Conservation (phyloP, 2,888 invertebrate genomes). For the Rhamphomyia laevipes region DNA sequence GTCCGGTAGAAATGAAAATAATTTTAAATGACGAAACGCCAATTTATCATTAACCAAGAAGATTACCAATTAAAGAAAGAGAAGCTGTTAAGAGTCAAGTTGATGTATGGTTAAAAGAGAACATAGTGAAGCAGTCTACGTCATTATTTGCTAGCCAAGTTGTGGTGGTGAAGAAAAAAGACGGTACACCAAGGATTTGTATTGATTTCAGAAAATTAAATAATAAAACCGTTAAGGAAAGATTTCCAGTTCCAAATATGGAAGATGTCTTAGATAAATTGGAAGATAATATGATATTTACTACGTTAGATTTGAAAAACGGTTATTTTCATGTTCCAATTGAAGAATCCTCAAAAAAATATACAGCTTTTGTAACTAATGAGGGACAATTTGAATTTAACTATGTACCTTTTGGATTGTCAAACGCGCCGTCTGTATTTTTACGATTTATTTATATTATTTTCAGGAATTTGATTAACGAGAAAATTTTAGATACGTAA, state of each 20-base stretch:
- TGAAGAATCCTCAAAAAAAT: neutral
- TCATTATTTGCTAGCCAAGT: conserved; percentile 21
- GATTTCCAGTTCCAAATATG: conserved; percentile 28
- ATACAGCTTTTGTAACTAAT: neutral
- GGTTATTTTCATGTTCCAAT: neutral
- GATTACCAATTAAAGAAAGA: conserved; percentile 18
- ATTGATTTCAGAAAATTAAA: conserved; percentile 32
- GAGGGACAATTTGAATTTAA: neutral
- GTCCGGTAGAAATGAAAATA: conserved; percentile 14
- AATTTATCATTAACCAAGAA: conserved; percentile 17
- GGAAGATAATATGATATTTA: conserved; percentile 7
- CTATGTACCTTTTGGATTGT: too few relatives aligned
- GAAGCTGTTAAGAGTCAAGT: conserved; percentile 21
- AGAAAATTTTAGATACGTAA: neutral
- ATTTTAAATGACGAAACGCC: conserved; percentile 23
- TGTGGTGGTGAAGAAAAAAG: conserved; percentile 17
- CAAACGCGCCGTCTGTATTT: neutral
- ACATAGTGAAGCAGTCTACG: conserved; percentile 20
- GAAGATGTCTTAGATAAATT: conserved; percentile 28
- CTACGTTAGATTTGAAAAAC: neutral
- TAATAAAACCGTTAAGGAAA: conserved; percentile 24
- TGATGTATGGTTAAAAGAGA: conserved; percentile 20
- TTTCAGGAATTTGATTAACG: neutral
- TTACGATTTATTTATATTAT: neutral
- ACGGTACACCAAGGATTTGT: conserved; percentile 17